Percentiles rank a stretch among this genome's conserved stretches.
Conservation (phyloP, 1,140 invertebrate species). For the Dendroctonus valens region DNA sequence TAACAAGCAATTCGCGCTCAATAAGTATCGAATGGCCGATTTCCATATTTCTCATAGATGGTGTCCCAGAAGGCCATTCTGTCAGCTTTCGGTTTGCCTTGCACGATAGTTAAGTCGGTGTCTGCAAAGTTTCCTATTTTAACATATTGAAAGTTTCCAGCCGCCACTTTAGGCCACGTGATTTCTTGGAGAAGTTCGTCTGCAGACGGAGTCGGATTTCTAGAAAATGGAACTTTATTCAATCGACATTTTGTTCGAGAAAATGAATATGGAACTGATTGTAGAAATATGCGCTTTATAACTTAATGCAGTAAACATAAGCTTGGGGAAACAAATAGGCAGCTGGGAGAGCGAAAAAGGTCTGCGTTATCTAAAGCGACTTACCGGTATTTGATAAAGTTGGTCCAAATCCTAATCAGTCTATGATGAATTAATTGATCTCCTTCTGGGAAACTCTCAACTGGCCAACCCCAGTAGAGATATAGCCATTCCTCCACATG, state of each 20-base stretch:
- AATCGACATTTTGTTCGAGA: too few relatives aligned
- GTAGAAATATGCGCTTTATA: too few relatives aligned
- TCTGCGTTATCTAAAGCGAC: neutral
- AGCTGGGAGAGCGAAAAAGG: too few relatives aligned
- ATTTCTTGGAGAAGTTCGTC: slow-evolving; percentile 20
- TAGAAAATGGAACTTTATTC: too few relatives aligned
- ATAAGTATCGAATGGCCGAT: slow-evolving; percentile 31
- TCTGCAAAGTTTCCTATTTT: slow-evolving; percentile 23
- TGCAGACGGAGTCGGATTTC: neutral
- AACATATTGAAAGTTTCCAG: slow-evolving; percentile 23
- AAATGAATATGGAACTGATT: too few relatives aligned
- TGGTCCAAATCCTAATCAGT: slow-evolving; percentile 4
- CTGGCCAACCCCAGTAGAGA: slow-evolving; percentile 1
- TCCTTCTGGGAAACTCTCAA: neutral
- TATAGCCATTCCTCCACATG: slow-evolving; percentile 16
- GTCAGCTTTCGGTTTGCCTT: slow-evolving; percentile 13
- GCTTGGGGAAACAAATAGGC: too few relatives aligned
- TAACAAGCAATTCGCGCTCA: neutral
- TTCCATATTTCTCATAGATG: slow-evolving; percentile 24
- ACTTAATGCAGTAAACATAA: too few relatives aligned
- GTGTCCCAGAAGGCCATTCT: slow-evolving; percentile 49
- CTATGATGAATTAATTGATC: slow-evolving; percentile 8
- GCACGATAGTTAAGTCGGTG: slow-evolving; percentile 8
- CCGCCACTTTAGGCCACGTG: slow-evolving; percentile 27
- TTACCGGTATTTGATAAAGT: slow-evolving; percentile 18